phyloP scores from a whole-genome alignment of 2,888 invertebrate species.

The Clunio marinus region DNA sequence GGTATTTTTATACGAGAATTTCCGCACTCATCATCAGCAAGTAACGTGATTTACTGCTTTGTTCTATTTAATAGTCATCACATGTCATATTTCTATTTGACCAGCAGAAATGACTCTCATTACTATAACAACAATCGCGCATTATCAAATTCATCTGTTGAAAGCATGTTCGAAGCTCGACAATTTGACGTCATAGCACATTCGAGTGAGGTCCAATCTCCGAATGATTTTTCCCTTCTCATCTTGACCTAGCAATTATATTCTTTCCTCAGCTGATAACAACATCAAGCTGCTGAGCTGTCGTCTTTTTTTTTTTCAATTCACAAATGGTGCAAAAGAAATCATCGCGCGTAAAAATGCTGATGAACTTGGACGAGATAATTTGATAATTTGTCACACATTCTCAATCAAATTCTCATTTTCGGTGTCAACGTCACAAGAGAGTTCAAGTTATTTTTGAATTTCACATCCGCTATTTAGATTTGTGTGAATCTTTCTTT shows the following conservation, averaged over 20 bases:
- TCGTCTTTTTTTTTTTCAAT: not conserved
- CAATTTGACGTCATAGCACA: conserved; percentile 32
- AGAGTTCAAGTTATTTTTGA: not conserved
- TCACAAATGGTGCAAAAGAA: not conserved
- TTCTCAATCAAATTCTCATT: not conserved
- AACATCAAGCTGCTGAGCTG: not conserved
- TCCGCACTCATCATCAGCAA: not conserved
- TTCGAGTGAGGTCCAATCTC: not conserved
- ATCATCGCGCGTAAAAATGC: not conserved
- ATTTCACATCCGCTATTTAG: not conserved
- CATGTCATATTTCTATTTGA: not conserved
- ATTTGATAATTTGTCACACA: not conserved
- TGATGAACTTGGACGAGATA: not conserved
- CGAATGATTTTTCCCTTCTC: not conserved
- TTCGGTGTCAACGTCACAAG: not conserved
- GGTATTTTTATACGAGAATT: not conserved
- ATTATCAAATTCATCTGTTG: conserved; percentile 35
- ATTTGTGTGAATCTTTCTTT: too few species aligned
- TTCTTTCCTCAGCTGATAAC: not conserved
- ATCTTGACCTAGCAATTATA: not conserved
- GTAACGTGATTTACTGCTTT: not conserved
- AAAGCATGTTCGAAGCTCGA: conserved; percentile 34
- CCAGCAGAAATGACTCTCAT: not conserved
- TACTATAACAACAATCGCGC: not conserved
- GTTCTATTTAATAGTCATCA: not conserved